phyloP scores from a whole-genome alignment of 2,888 invertebrate species.

The Ornithoptera priamus region DNA sequence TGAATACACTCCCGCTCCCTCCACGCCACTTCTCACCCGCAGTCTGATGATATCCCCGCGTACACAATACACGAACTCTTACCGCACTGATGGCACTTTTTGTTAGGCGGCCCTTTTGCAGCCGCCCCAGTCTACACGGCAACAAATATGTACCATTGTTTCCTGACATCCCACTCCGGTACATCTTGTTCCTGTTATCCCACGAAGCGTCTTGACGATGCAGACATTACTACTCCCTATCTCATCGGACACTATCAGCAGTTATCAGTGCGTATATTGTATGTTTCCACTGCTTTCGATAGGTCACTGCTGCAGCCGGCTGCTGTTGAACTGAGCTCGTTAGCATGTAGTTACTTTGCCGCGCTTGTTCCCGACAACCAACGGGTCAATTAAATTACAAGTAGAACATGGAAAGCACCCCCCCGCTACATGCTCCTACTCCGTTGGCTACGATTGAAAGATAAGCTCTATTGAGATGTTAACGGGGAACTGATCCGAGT shows the following conservation, averaged over 20 bases:
- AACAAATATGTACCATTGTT: not conserved
- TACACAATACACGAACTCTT: too few relatives aligned
- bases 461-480: constrained; percentile 37
- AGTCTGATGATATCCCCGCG: not conserved
- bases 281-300: too few relatives aligned
- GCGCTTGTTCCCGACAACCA: not conserved
- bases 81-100: too few relatives aligned
- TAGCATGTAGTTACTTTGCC: too few relatives aligned
- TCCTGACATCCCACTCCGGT: not conserved
- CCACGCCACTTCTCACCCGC: constrained; percentile 30
- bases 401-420: constrained; percentile 4
- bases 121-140: not conserved
- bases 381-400: not conserved
- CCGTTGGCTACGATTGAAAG: constrained; percentile 9
- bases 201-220: too few relatives aligned
- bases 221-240: too few relatives aligned
- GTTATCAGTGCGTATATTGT: too few relatives aligned
- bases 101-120: not conserved
- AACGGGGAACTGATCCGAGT: constrained; percentile 37
- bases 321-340: too few relatives aligned
- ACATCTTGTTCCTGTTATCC: too few relatives aligned
- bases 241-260: too few relatives aligned
- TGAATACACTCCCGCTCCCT: constrained; percentile 29
- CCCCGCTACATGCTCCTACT: not conserved
- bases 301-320: too few relatives aligned